Evolutionary conservation across 35 echinoderm and acorn worm species (phyloP).

Genomic region (Hemicentrotus pulcherrimus): DNA sequence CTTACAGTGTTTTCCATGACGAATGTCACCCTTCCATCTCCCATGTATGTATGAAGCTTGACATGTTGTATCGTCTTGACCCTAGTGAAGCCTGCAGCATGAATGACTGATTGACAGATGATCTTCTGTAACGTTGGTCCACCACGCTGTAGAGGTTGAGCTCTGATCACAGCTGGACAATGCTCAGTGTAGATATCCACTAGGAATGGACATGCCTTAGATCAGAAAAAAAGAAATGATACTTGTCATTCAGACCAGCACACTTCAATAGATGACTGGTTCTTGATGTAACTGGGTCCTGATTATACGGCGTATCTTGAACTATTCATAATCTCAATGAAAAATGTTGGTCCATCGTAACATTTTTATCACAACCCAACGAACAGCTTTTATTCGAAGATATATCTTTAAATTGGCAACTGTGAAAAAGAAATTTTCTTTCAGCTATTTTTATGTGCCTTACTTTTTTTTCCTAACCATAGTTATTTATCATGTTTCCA

Average conservation of each 20-base stretch:
- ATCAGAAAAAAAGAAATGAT: not conserved
- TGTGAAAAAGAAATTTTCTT: too few species aligned
- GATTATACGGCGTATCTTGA: too few species aligned
- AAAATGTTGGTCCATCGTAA: too few species aligned
- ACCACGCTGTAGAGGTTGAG: slow-evolving; percentile 75
- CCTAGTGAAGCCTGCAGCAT: slow-evolving; percentile 41
- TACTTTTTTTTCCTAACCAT: too few species aligned
- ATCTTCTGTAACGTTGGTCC: slow-evolving; percentile 76
- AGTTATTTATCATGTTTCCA: too few species aligned
- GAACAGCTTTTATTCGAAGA: too few species aligned
- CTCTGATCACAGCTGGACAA: slow-evolving; percentile 65
- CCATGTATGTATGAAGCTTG: slow-evolving; percentile 52
- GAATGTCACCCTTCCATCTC: slow-evolving; percentile 67
- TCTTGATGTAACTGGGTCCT: too few species aligned
- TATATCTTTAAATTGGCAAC: too few species aligned
- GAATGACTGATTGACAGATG: slow-evolving; percentile 70
- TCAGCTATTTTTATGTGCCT: too few species aligned
- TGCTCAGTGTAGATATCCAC: slow-evolving; percentile 83
- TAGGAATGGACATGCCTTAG: slow-evolving; percentile 68
- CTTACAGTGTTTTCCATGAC: slow-evolving; percentile 83
- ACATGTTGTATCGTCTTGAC: slow-evolving; percentile 58
- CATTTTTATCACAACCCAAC: too few species aligned
- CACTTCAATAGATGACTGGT: not conserved
- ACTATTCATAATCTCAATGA: too few species aligned
- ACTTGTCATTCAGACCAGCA: not conserved